A percentile compares a stretch with the other conserved stretches of the same genome.
phyloP scores from a whole-genome alignment of 2,888 invertebrate genomes.

The Shargacucullia verbasci region DNA sequence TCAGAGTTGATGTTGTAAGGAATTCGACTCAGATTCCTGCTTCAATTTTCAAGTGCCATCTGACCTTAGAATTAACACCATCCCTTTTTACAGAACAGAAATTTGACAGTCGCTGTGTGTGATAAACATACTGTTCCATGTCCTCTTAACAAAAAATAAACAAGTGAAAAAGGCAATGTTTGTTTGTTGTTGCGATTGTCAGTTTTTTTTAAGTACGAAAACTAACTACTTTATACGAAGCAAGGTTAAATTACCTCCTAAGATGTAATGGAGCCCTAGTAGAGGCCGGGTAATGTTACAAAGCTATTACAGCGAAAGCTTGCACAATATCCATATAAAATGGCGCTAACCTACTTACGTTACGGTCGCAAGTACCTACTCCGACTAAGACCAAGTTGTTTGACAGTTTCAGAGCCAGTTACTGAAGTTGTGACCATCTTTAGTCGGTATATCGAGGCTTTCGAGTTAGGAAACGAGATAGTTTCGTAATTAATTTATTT shows the following conservation, averaged over 20 bases:
- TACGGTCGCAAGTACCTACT: constrained; percentile 5
- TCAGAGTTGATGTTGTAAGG: too few species aligned
- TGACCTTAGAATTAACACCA: too few species aligned
- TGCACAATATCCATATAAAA: constrained; percentile 39
- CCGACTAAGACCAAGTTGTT: constrained; percentile 16
- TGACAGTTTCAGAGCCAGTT: constrained; percentile 33
- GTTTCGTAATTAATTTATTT: constrained; percentile 5
- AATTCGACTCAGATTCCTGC: too few species aligned
- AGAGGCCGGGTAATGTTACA: constrained; percentile 24
- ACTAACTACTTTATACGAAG: too few species aligned
- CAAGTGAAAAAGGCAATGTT: too few species aligned
- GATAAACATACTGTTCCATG: too few species aligned
- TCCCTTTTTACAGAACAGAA: too few species aligned
- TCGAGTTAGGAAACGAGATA: constrained; percentile 3
- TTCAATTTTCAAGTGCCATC: too few species aligned
- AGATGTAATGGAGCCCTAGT: constrained; percentile 30
- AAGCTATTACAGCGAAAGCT: constrained; percentile 28
- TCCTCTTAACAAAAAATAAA: too few species aligned
- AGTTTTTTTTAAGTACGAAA: too few species aligned
- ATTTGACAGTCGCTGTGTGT: too few species aligned
- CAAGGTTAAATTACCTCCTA: constrained; percentile 11
- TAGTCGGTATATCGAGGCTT: constrained; percentile 6
- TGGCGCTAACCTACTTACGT: constrained; percentile 34
- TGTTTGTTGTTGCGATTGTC: too few species aligned
- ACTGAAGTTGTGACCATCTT: constrained; percentile 2